Evolutionary conservation across 1,140 invertebrate genomes (phyloP), one percentile per base, ranked within the genome.

Genomic region (Drosophila burlai): DNA sequence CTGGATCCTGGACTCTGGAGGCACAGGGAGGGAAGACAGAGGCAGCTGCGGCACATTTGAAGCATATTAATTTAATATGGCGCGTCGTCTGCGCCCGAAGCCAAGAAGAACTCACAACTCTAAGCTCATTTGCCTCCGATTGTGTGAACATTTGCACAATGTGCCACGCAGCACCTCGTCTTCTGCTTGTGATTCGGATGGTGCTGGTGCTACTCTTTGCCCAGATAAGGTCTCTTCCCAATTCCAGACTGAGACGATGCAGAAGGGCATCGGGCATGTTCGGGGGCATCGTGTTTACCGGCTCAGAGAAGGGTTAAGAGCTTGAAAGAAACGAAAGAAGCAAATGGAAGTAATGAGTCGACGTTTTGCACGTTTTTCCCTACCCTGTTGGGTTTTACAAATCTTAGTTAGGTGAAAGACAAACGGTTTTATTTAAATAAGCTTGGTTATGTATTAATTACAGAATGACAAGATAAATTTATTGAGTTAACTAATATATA

Each of bases 71-170:
- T 66, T 74, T 61, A 80, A 74, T 75, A 80, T 72, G 75, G 66
- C 65, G 66, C 47, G 65, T 58, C 64, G 64, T 55, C 60, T 69
- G 46, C 38, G 42, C 58, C 65, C 5, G 11, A 46, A 54, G 58
- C 21, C 50, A 54, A 52, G 26, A 29, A 42, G 59, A 63, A 64
- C 54, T 73, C 80, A 50, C 55, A 43, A 36, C 50, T 66, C 43
- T 21, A 54, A 63, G 65, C 78, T 85, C 82, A 85, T 85, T 85
- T 85, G 82, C 82, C 83, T 73, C 58, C 58, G 65, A 81, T 79
- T 85, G 79, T 67, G 78, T 69, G 65, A 78, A 75, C 72, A 79
- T 79, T 79, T 82, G 61, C 76, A 67, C 69, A 83, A 79, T 74
- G 60, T 68, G 74, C 50, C 59, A 47, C 63, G 18, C 64, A 61